phyloP scores from a whole-genome alignment of 2,113 vertebrate species.

The Gavialis gangeticus region DNA sequence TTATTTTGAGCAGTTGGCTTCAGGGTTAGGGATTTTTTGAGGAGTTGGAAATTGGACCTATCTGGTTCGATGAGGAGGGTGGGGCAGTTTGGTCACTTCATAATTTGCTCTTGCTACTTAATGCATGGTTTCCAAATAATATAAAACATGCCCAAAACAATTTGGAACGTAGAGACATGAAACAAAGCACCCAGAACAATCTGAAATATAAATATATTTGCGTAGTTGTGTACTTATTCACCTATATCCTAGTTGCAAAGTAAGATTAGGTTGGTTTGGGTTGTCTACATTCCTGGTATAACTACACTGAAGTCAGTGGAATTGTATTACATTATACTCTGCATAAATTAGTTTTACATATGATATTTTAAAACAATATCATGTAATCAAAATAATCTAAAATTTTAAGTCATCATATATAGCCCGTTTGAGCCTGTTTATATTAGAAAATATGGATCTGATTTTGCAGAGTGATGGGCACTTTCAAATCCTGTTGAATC shows the following conservation, averaged over 20 bases:
- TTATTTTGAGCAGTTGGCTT: not conserved
- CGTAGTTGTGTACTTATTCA: not conserved
- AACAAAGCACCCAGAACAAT: not conserved
- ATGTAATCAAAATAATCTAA: not conserved
- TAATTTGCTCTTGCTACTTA: not conserved
- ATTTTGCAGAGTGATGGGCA: constrained; percentile 3
- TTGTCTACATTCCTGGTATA: not conserved
- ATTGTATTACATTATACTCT: not conserved
- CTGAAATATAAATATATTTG: not conserved
- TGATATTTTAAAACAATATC: not conserved
- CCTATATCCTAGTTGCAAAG: not conserved
- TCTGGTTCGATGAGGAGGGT: too few species aligned
- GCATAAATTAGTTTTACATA: not conserved
- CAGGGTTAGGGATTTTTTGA: not conserved
- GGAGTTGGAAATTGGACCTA: too few species aligned
- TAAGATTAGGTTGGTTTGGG: not conserved
- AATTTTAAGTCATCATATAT: not conserved
- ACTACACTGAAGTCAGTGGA: not conserved
- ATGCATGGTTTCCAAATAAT: not conserved
- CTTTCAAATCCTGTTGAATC: not conserved
- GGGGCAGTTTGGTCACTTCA: not conserved
- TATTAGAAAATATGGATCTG: not conserved
- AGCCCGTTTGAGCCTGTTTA: not conserved
- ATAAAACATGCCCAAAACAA: not conserved
- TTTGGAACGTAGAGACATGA: not conserved